Evolutionary conservation across 2,113 vertebrate genomes (phyloP), one percentile per base, ranked within the genome.

Genomic region (Hippocampus guttulatus): DNA sequence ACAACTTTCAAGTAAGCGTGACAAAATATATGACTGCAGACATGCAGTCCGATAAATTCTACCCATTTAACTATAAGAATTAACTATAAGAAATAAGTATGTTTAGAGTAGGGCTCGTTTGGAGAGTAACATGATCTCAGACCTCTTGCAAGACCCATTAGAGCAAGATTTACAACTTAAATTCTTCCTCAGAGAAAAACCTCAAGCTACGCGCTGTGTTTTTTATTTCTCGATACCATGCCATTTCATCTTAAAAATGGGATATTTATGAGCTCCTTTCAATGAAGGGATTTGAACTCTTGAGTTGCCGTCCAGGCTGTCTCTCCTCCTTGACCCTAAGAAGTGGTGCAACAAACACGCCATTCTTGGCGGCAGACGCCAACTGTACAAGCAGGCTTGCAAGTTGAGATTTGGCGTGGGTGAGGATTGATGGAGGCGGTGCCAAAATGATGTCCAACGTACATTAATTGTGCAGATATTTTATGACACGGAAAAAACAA

Each of bases 231-330:
- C 62, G 68, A 68, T 84, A 76, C 73, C 77, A 80, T 66, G 83
- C 73, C 67, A 82, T 84, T 90, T 84, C 85, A 84, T 80, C 83
- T 85, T 86, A 11, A 43, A 43, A 16, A 82, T 61, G 67, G 60
- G 47, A 79, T 88, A 85, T 91, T 90, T 88, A 90, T 69, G 81
- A 82, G 87, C 79, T 78, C 69, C 69, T 83, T 85, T 78, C 75
- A 70, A 67, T 15, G 64, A 43, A 57, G 79, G 72, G 51, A 10
- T 85, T 78, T 62, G 54, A 38, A 27, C 81, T 73, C 70, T 2
- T 75, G 70, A 76, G 75, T 82, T 82, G 79, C 10, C 55, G 1
- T 27, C 5, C 67, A 20, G 83, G 72, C 77, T 77, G 81, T 87
- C 86, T 84, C 74, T 84, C 77, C 83, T 86, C 41, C 54, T 49